phyloP scores from a whole-genome alignment of 2,888 invertebrate species.

The Galerucella calmariensis region DNA sequence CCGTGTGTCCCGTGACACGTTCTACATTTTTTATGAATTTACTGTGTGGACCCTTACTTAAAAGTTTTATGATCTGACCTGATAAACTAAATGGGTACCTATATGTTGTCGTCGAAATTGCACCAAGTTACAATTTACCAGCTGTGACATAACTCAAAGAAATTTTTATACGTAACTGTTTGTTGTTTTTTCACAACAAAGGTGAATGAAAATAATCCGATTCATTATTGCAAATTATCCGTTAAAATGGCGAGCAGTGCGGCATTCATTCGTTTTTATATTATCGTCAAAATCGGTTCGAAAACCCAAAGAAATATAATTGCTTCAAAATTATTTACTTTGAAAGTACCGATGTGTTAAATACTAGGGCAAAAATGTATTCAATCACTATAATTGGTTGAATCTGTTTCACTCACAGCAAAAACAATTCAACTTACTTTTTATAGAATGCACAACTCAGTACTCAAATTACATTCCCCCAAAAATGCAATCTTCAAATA shows the following conservation, averaged over 20 bases:
- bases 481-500: too few species aligned
- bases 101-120: background rate
- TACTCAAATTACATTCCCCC: too few species aligned
- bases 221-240: slow-evolving; percentile 27
- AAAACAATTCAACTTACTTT: too few species aligned
- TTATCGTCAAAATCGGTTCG: background rate
- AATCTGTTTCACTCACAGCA: too few species aligned
- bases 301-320: background rate
- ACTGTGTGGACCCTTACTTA: too few species aligned
- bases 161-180: slow-evolving; percentile 21
- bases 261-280: slow-evolving; percentile 14
- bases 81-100: background rate
- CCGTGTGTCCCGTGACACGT: too few species aligned
- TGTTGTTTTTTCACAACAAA: background rate
- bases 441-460: too few species aligned
- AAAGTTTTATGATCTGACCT: background rate
- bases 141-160: slow-evolving; percentile 27
- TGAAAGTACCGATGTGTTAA: background rate
- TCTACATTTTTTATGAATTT: too few species aligned
- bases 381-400: too few species aligned
- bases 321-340: slow-evolving; percentile 6
- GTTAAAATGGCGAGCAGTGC: slow-evolving; percentile 5
- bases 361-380: too few species aligned
- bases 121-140: slow-evolving; percentile 18
- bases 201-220: slow-evolving; percentile 26